Evolutionary conservation across 2,797 vertebrate species (phyloP).

Genomic region (Glossophaga mutica): DNA sequence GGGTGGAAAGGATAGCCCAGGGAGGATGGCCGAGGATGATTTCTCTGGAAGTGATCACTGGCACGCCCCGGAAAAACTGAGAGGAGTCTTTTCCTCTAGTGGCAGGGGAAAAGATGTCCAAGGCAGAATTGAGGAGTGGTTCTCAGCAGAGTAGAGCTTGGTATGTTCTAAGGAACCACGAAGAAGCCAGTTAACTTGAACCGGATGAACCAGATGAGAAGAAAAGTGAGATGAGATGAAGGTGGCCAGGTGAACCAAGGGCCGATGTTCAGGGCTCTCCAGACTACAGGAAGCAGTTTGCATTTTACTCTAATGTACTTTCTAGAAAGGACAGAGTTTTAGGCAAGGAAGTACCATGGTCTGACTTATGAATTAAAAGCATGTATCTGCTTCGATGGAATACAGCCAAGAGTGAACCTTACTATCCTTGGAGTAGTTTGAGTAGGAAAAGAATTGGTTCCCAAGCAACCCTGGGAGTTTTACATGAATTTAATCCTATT

Average conservation of each 20-base stretch:
- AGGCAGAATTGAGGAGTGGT: neutral
- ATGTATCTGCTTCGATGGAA: neutral
- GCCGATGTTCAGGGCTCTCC: neutral
- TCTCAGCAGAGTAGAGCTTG: neutral
- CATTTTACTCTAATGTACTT: neutral
- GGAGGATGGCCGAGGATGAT: neutral
- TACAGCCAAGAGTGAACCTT: neutral
- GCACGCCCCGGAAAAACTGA: neutral
- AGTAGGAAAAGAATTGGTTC: conserved; percentile 32
- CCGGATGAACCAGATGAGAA: neutral
- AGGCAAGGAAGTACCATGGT: neutral
- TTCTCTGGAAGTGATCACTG: neutral
- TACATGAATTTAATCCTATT: conserved; percentile 33
- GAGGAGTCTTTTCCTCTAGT: neutral
- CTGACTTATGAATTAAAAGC: conserved; percentile 20
- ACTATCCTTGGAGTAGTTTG: neutral
- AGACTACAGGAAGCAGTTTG: neutral
- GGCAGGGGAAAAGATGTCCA: neutral
- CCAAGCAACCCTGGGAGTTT: neutral
- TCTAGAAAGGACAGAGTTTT: neutral
- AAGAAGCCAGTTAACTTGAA: neutral
- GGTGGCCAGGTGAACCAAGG: neutral
- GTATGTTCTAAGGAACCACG: neutral
- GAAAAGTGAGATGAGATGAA: neutral
- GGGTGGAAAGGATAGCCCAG: neutral